Percentiles rank a stretch among this genome's conserved stretches.
phyloP scores from a whole-genome alignment of 1,140 invertebrate genomes.

The Dreissena polymorpha region DNA sequence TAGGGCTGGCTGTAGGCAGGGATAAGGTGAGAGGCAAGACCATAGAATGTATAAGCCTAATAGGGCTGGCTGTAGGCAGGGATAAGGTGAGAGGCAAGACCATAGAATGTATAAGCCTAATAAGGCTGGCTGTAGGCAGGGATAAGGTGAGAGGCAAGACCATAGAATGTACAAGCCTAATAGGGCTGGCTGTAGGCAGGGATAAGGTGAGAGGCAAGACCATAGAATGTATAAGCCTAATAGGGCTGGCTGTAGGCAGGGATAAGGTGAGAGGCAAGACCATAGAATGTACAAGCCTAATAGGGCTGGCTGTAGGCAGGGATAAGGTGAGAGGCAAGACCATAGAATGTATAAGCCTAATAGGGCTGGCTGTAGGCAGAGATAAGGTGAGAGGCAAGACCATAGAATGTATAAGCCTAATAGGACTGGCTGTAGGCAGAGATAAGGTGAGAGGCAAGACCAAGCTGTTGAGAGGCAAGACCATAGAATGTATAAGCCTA shows the following conservation, averaged over 20 bases:
- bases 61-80: constrained; percentile 98
- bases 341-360: constrained; percentile 99
- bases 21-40: constrained; percentile 97
- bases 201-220: constrained; percentile 97
- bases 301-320: constrained; percentile 98
- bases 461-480: constrained; percentile 94
- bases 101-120: constrained; percentile 99
- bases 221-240: constrained; percentile 99
- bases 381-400: constrained; percentile 97
- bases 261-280: constrained; percentile 97
- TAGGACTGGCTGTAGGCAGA: constrained; percentile 98
- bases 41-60: constrained; percentile 99
- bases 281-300: constrained; percentile 99
- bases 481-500: constrained; percentile 98
- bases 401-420: constrained; percentile 99
- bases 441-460: no score
- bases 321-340: constrained; percentile 97
- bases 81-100: constrained; percentile 97
- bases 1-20: constrained; percentile 98
- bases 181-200: constrained; percentile 98
- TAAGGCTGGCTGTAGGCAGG: constrained; percentile 98
- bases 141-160: constrained; percentile 97
- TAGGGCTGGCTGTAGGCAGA: constrained; percentile 98
- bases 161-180: constrained; percentile 99
- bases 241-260: constrained; percentile 98